Evolutionary conservation across 2,113 vertebrate genomes (phyloP).

Genomic region (Motacilla tschutschensis): DNA sequence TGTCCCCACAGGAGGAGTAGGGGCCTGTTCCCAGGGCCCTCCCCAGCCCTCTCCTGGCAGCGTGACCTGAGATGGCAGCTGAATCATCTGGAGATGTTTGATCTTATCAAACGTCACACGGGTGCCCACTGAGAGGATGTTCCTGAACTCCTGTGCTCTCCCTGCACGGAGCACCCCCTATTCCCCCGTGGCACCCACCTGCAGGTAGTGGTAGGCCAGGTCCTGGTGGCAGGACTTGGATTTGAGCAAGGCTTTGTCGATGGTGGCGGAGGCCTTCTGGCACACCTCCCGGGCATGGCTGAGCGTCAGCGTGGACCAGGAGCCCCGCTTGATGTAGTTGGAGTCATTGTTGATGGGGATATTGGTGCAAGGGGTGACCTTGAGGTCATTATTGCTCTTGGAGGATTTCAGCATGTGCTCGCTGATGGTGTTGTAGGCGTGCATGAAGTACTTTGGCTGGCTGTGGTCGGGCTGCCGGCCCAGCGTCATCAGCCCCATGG

Average conservation of each 20-base stretch:
- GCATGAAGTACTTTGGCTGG: slow-evolving; percentile 87
- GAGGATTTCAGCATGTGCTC: slow-evolving; percentile 91
- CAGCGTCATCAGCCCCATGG: slow-evolving; percentile 90
- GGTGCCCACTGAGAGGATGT: rapidly evolving
- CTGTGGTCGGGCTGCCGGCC: slow-evolving; percentile 82
- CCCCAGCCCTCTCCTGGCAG: not conserved
- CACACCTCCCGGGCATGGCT: slow-evolving; percentile 90
- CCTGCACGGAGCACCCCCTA: rapidly evolving
- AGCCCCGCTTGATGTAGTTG: slow-evolving; percentile 90
- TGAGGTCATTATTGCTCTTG: slow-evolving; percentile 87
- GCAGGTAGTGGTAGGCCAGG: slow-evolving; percentile 92
- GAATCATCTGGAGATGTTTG: not conserved
- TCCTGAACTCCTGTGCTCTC: not conserved
- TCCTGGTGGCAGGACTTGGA: slow-evolving; percentile 97
- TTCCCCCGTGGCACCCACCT: slow-evolving; percentile 73
- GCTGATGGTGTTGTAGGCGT: slow-evolving; percentile 95
- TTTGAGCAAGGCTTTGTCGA: slow-evolving; percentile 94
- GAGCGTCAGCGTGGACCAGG: slow-evolving; percentile 95
- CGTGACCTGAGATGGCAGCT: not conserved
- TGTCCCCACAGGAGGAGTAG: not conserved
- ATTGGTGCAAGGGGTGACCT: slow-evolving; percentile 74
- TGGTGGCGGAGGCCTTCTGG: slow-evolving; percentile 93
- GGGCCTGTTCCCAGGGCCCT: not conserved
- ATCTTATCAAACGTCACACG: rapidly evolving
- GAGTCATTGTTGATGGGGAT: slow-evolving; percentile 77